phyloP scores from a whole-genome alignment of 2,797 vertebrate species.

The Aphelocoma californica region DNA sequence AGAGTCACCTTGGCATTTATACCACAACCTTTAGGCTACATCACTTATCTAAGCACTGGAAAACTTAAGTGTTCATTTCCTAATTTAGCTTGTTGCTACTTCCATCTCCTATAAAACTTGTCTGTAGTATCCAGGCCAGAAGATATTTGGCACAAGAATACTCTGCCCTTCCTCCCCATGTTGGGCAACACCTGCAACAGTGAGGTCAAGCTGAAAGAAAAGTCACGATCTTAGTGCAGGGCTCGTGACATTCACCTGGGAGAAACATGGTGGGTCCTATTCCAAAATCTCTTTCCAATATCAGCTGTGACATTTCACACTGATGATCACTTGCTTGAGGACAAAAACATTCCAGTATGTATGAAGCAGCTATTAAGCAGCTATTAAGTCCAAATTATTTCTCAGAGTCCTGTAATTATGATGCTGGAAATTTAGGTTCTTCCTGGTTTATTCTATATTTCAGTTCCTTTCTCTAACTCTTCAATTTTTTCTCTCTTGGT shows the following conservation, averaged over 20 bases:
- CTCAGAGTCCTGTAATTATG: neutral
- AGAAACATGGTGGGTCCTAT: neutral
- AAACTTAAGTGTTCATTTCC: slow-evolving; percentile 9
- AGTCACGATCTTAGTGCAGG: neutral
- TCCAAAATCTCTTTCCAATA: neutral
- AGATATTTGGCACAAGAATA: neutral
- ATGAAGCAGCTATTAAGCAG: neutral
- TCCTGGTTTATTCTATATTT: neutral
- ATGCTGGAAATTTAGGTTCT: neutral
- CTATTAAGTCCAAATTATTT: neutral
- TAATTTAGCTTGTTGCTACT: neutral
- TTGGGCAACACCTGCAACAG: neutral
- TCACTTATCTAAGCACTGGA: neutral
- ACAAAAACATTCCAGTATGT: neutral
- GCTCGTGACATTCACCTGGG: neutral
- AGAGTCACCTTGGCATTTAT: neutral
- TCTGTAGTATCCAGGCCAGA: neutral
- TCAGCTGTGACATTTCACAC: neutral
- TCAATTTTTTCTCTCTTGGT: neutral
- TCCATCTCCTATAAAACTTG: neutral
- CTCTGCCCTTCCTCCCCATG: neutral
- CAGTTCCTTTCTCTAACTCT: neutral
- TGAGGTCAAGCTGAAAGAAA: neutral
- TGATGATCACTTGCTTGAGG: neutral
- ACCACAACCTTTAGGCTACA: neutral